Base-by-base conservation (phyloP, 30 jellyfish, hydroid and myxozoan genomes). In the Hydractinia echinata region DNA sequence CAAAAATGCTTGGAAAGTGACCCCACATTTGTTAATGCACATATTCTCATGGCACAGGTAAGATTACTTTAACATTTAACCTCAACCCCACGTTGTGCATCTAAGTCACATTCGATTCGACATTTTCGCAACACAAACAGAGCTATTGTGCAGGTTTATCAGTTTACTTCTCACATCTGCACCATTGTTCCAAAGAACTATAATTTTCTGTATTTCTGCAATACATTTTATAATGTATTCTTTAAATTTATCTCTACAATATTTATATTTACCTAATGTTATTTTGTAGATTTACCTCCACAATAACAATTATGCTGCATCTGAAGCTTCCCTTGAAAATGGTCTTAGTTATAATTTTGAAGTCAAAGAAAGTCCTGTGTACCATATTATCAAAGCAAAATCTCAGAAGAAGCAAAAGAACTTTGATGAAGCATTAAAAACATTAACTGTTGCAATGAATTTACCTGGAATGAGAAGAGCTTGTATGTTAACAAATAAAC, bases 1-100 rank as follows among this genome's bases (percentile, higher is more conserved):
- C 81, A 72, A 13, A 61, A 74, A 51, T 87, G 96, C 77, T 79
- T 93, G 6, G 99, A 93, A 53, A 82, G 83, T 10, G 99, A 93
- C 67, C 91, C 96, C 7, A 81, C 96, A 15, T 87, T 85, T 82
- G 96, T 87, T 21, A 86, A 87, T 53, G 99, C 99, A 5, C 96
- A 93, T 62, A 79, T 93, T 10, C 91, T 93, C 14, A 93, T 93
- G 99, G 99, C 99, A 4, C 99, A 93, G 92, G 99, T 93, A 72
- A 11, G 74, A 6, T 5, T 21, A 21, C 73, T 5, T 48, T 18
- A 7, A 0, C 2, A 30, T 30, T 30, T 30, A 30, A 1, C 44
- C 44, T 30, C 44, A n/a, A n/a, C n/a, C n/a, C n/a, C n/a, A n/a
- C n/a, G n/a, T n/a, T n/a, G n/a, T n/a, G n/a, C n/a, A n/a, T n/a